These are phyloP conservation scores for Ibidorhyncha struthersii DNA, from an alignment of 2,113 vertebrate species.

Conservation along the genomic window DNA sequence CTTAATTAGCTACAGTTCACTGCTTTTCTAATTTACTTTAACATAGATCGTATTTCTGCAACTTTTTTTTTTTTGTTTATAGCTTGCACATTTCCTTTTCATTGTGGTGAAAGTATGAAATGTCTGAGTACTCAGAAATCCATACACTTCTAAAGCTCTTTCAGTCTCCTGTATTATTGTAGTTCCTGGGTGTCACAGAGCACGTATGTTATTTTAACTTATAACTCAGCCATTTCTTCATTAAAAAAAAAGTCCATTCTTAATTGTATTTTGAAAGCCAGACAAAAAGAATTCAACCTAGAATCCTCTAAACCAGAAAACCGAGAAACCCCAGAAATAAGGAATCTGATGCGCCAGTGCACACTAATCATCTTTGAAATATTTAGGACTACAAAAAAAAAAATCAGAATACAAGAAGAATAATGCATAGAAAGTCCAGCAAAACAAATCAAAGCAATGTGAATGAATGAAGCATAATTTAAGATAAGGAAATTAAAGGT, in stretches of 20 bases:
- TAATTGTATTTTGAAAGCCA: neutral
- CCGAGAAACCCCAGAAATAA: slow-evolving; percentile 51
- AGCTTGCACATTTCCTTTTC: neutral
- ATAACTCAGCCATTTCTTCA: neutral
- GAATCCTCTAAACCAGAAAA: neutral
- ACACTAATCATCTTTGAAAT: neutral
- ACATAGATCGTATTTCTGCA: neutral
- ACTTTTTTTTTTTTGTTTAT: neutral
- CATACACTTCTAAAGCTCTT: neutral
- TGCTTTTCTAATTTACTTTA: neutral
- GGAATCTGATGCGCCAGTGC: neutral
- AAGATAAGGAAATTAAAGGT: neutral
- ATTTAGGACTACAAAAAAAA: neutral
- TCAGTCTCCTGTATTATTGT: neutral
- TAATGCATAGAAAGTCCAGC: neutral
- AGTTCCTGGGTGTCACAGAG: neutral
- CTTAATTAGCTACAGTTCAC: neutral
- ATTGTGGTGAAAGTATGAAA: neutral
- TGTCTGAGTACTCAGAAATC: neutral
- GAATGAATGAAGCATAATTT: neutral
- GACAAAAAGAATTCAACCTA: neutral
- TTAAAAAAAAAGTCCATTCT: neutral
- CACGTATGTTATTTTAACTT: neutral
- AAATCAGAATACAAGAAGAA: neutral
- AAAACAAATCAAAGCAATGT: neutral